These are phyloP conservation scores for Cynopterus brachyotis DNA, from an alignment of 2,113 vertebrate species.

Conservation along the genomic window DNA sequence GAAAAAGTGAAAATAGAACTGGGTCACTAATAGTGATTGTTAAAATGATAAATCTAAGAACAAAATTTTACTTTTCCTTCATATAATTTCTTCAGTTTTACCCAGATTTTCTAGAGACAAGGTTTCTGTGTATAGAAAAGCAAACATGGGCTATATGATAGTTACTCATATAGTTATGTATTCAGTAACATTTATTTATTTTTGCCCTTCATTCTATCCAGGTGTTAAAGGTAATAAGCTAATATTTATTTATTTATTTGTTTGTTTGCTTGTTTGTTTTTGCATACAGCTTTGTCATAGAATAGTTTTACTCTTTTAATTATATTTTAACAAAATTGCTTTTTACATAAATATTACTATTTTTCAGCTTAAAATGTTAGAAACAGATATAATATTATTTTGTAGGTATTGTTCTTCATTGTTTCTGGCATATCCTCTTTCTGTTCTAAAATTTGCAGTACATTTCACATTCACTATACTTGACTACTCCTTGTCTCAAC, in stretches of 20 bases:
- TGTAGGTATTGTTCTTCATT: background rate
- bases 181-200: background rate
- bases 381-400: background rate
- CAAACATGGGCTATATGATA: background rate
- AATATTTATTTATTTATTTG: background rate
- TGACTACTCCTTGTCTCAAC: conserved; percentile 54
- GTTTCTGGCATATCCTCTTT: background rate
- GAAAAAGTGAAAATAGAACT: conserved; percentile 54
- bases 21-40: conserved; percentile 40
- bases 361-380: background rate
- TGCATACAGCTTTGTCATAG: background rate
- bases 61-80: background rate
- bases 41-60: background rate
- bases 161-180: background rate
- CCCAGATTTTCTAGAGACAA: background rate
- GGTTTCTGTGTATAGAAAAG: background rate
- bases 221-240: background rate
- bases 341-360: background rate
- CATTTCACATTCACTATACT: conserved; percentile 59
- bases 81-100: background rate
- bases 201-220: background rate
- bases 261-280: background rate
- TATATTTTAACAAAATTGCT: background rate
- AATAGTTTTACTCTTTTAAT: background rate
- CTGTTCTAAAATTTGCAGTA: conserved; percentile 37